Percentiles rank a stretch among this genome's conserved stretches.
Conservation (phyloP, 2,113 vertebrate species). For the Neoarius graeffei region DNA sequence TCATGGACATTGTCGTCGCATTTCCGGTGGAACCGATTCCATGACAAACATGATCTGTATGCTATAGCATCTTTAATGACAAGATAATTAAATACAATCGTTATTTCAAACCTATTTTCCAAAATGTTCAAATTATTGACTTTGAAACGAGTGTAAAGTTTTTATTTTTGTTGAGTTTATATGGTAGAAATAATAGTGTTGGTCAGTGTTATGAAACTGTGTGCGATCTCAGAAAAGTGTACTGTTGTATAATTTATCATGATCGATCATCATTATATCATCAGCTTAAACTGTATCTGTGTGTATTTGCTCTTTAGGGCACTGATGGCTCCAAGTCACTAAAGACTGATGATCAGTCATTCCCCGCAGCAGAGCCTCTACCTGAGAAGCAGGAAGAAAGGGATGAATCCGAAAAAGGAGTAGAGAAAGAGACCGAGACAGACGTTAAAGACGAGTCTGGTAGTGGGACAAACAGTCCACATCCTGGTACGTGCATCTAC, state of each 20-base stretch:
- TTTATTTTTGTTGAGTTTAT: too few species aligned
- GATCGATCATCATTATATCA: background rate
- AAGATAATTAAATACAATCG: too few species aligned
- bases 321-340: conserved; percentile 63
- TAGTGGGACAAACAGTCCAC: conserved; percentile 58
- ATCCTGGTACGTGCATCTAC: conserved; percentile 50
- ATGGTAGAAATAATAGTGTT: background rate
- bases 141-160: too few species aligned
- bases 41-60: too few species aligned
- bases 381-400: conserved; percentile 47
- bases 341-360: conserved; percentile 66
- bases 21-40: too few species aligned
- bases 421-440: conserved; percentile 53
- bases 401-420: conserved; percentile 44
- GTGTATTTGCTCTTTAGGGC: conserved; percentile 49
- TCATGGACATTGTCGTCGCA: too few species aligned
- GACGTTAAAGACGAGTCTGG: conserved; percentile 58
- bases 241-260: background rate
- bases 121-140: too few species aligned
- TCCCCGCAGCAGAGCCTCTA: conserved; percentile 52
- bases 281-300: background rate
- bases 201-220: too few species aligned
- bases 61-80: too few species aligned
- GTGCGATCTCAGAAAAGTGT: background rate
- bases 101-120: too few species aligned